Conservation (phyloP, 2,888 invertebrate species). For the Melitaea athalia region DNA sequence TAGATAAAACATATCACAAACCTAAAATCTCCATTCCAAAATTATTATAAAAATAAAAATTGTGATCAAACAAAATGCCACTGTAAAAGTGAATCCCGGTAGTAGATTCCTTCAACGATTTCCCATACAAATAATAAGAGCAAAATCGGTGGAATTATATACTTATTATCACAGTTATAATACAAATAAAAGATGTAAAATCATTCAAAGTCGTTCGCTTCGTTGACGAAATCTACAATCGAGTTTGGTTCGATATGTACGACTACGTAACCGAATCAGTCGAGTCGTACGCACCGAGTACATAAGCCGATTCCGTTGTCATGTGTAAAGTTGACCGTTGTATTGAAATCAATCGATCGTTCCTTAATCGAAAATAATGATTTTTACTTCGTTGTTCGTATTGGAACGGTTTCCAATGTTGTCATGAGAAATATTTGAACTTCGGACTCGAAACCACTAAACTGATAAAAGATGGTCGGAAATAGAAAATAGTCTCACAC, state of each 20-base stretch:
- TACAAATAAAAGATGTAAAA: slow-evolving; percentile 75
- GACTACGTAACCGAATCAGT: not conserved
- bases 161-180: slow-evolving; percentile 81
- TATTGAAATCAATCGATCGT: not conserved
- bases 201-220: slow-evolving; percentile 65
- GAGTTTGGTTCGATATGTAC: slow-evolving; percentile 50
- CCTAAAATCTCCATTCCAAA: slow-evolving; percentile 72
- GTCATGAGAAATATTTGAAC: slow-evolving; percentile 3
- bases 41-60: slow-evolving; percentile 65
- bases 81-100: slow-evolving; percentile 56
- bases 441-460: not conserved
- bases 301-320: slow-evolving; percentile 11
- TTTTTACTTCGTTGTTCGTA: slow-evolving; percentile 4
- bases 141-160: slow-evolving; percentile 78
- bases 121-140: slow-evolving; percentile 61
- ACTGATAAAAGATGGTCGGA: not conserved
- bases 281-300: not conserved
- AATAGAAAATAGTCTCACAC: not conserved
- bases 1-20: slow-evolving; percentile 59
- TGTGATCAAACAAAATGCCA: slow-evolving; percentile 71
- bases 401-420: not conserved
- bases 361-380: not conserved
- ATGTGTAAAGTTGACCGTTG: not conserved
- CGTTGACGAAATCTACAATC: slow-evolving; percentile 78
- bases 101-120: slow-evolving; percentile 75